Evolutionary conservation across 1,140 invertebrate genomes (phyloP), one percentile per base, ranked within the genome.

Genomic region (Ditylenchus dipsaci): DNA sequence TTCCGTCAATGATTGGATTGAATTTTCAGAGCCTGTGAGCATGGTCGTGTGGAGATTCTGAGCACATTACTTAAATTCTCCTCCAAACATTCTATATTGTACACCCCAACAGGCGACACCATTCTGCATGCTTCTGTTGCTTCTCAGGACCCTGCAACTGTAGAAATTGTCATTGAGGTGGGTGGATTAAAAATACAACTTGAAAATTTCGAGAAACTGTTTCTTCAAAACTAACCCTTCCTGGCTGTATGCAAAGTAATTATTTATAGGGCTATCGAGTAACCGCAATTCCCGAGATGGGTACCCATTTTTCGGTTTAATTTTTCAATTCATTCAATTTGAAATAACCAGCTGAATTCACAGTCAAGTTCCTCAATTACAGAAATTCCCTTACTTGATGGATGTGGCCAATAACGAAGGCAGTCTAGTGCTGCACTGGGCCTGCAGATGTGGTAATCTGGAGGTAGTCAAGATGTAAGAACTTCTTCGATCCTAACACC

Each of bases 391-490:
- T 23, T 84, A 86, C 63, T 79, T 89, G 43, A 84, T 88, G 8
- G 85, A 88, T 85, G 88, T 89, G 78, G 86, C 88, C 49, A 96
- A 93, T 0, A 91, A 95, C 0, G 93, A 96, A 82, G 88, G 89
- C 77, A 92, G 92, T 90, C 84, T 95, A 56, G 92, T 93, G 0
- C 86, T 96, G 27, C 94, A 97, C 85, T 92, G 91, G 7, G 91
- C 91, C 42, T 90, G 89, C 70, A 91, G 93, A 67, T 91, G 27
- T 57, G 42, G 21, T 11, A 65, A 64, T 65, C 1, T 65, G 8
- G 63, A 65, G 3, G 59, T 73, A 5, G 68, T 72, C 0, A 49
- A 30, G 66, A 7, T 74, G 71, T 67, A 66, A 56, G 57, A 63
- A 17, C 19, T 67, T 65, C 19, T 66, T 78, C 26, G 3, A 5